A percentile compares a stretch with the other conserved stretches of the same genome.
Evolutionary conservation across 2,113 vertebrate species (phyloP).

Genomic region (Chloebia gouldiae): DNA sequence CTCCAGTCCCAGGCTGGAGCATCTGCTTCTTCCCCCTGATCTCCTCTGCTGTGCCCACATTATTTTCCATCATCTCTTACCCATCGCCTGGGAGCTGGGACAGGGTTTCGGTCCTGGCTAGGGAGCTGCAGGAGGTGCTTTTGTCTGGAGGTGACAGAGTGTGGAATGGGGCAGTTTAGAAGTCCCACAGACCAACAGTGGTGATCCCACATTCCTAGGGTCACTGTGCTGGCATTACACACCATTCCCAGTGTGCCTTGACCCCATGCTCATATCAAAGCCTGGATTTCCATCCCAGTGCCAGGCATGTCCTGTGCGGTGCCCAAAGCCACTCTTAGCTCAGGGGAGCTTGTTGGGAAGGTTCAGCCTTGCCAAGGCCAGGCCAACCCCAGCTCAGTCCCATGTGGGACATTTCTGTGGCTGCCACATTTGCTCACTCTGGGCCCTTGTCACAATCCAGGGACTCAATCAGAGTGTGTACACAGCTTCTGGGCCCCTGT

Average conservation of each 20-base stretch:
- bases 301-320: not conserved
- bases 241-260: not conserved
- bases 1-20: not conserved
- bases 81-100: too few species aligned
- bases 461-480: not conserved
- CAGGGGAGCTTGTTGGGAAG: not conserved
- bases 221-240: accelerated
- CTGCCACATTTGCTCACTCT: not conserved
- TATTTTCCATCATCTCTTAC: not conserved
- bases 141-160: not conserved
- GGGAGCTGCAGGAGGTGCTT: not conserved
- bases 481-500: not conserved
- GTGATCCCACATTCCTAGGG: not conserved
- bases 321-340: not conserved
- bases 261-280: not conserved
- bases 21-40: not conserved
- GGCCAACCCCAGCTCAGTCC: not conserved
- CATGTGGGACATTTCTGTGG: not conserved
- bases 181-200: accelerated
- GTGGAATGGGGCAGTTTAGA: not conserved
- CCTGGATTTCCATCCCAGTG: not conserved
- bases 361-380: not conserved
- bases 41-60: not conserved
- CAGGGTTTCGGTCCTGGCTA: not conserved
- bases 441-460: not conserved